A percentile compares a stretch with the other conserved stretches of the same genome.
Evolutionary conservation across 2,797 vertebrate genomes (phyloP).

Genomic region (Xenopus petersii): DNA sequence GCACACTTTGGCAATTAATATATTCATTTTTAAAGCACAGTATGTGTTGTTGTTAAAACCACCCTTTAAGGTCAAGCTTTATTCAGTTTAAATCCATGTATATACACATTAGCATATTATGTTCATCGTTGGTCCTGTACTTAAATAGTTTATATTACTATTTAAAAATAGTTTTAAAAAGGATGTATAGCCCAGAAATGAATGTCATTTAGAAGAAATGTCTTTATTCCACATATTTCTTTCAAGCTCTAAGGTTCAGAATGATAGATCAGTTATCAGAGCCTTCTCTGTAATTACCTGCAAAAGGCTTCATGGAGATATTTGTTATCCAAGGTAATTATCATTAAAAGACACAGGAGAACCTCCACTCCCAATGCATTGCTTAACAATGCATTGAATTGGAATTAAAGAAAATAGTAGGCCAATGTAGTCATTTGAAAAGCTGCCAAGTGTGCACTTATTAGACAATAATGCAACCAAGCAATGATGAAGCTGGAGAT

Average conservation of each 20-base stretch:
- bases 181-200: background rate
- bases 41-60: no score
- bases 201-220: constrained; percentile 20
- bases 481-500: constrained; percentile 9
- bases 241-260: constrained; percentile 30
- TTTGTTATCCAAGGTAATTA: constrained; percentile 46
- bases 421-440: constrained; percentile 26
- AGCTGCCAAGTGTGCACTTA: constrained; percentile 42
- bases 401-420: constrained; percentile 32
- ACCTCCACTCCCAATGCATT: constrained; percentile 23
- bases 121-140: no score
- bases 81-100: no score
- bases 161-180: constrained; percentile 35
- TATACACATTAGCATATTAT: no score
- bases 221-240: constrained; percentile 37
- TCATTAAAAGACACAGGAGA: constrained; percentile 41
- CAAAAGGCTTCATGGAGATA: constrained; percentile 39
- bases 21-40: no score
- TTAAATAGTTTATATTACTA: no score
- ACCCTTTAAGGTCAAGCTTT: no score
- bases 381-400: constrained; percentile 40
- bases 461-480: constrained; percentile 20
- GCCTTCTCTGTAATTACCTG: constrained; percentile 45
- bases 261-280: constrained; percentile 34
- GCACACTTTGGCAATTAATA: no score